Percentiles rank a stretch among this genome's conserved stretches.
Conservation (phyloP, 2,888 invertebrate genomes). For the Sisyra nigra region DNA sequence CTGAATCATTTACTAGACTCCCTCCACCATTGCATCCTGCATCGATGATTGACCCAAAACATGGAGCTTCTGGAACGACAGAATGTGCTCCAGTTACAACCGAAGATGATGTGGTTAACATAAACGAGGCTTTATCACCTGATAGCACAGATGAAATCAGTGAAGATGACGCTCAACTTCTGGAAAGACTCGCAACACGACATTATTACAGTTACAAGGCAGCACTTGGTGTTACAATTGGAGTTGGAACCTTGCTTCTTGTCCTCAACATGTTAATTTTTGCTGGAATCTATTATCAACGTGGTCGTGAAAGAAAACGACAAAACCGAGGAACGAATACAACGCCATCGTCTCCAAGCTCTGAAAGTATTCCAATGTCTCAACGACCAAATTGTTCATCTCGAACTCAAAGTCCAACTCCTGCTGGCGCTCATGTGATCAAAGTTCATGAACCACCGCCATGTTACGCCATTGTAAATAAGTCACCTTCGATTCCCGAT, state of each 20-base stretch:
- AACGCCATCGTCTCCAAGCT: conserved; percentile 18
- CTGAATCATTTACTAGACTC: conserved; percentile 30
- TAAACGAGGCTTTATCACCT: conserved; percentile 12
- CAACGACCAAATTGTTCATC: conserved; percentile 17
- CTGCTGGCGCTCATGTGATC: conserved; percentile 19
- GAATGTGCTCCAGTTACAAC: conserved; percentile 25
- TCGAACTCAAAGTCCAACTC: conserved; percentile 22
- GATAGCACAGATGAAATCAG: conserved; percentile 24
- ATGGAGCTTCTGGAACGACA: conserved; percentile 17
- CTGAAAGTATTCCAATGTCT: conserved; percentile 26
- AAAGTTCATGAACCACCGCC: conserved; percentile 30
- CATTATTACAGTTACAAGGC: conserved; percentile 55
- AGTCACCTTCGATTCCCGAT: conserved; percentile 20
- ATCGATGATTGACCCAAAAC: conserved; percentile 18
- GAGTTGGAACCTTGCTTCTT: conserved; percentile 54
- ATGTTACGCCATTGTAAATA: conserved; percentile 31
- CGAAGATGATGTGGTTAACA: conserved; percentile 17
- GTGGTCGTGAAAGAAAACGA: conserved; percentile 35
- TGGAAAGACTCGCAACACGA: conserved; percentile 34
- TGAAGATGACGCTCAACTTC: conserved; percentile 33
- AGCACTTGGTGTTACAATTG: conserved; percentile 60
- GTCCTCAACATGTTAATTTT: conserved; percentile 59
- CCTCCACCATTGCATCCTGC: conserved; percentile 28
- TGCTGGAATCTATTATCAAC: conserved; percentile 58
- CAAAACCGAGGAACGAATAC: conserved; percentile 16